Conservation (phyloP, 1,140 invertebrate species). For the Eulimnadia texana region DNA sequence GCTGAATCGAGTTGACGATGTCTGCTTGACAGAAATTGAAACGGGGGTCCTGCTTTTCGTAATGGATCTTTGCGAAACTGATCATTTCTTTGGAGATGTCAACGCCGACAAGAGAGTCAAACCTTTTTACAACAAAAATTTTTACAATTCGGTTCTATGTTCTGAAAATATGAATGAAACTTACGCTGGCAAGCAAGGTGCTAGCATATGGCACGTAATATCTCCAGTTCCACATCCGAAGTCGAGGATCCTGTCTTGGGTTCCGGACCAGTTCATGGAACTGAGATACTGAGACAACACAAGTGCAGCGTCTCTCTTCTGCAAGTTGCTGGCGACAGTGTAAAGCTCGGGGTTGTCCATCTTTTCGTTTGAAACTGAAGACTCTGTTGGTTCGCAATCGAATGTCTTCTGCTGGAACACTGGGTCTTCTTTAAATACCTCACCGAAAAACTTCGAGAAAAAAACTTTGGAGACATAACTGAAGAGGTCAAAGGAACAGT, state of each 20-base stretch:
- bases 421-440: too few relatives aligned
- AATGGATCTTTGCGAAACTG: constrained; percentile 39
- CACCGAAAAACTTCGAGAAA: too few relatives aligned
- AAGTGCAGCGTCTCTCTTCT: constrained; percentile 46
- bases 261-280: constrained; percentile 39
- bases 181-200: constrained; percentile 40
- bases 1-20: constrained; percentile 38
- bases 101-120: constrained; percentile 31
- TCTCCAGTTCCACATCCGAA: constrained; percentile 64
- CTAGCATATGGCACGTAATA: constrained; percentile 49
- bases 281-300: constrained; percentile 46
- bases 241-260: constrained; percentile 46
- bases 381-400: too few relatives aligned
- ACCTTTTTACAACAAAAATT: background rate
- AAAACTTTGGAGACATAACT: too few relatives aligned
- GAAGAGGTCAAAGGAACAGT: too few relatives aligned
- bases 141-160: background rate
- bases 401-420: too few relatives aligned
- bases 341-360: constrained; percentile 52
- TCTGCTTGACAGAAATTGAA: constrained; percentile 48
- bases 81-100: constrained; percentile 59
- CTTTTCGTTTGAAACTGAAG: background rate
- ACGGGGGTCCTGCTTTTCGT: constrained; percentile 28
- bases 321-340: constrained; percentile 42
- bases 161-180: constrained; percentile 6